Conservation (phyloP, 2,113 vertebrate genomes). For the Leuciscus idus region DNA sequence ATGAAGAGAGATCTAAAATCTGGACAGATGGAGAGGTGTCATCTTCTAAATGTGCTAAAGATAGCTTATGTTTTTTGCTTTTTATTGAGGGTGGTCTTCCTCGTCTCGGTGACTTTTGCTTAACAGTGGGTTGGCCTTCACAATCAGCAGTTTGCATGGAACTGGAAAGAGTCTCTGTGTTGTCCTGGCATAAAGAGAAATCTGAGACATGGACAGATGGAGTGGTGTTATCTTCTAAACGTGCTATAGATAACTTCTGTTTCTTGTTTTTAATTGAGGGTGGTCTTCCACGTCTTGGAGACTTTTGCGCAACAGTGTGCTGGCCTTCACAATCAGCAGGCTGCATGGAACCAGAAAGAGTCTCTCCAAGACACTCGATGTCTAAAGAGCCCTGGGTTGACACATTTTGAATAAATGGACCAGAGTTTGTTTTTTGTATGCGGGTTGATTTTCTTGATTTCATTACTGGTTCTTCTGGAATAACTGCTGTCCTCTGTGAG, state of each 20-base stretch:
- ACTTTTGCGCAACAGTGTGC: background rate
- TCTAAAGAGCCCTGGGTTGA: background rate
- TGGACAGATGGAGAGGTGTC: background rate
- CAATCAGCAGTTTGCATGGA: background rate
- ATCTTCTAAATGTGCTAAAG: background rate
- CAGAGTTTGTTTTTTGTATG: background rate
- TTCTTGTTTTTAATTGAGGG: background rate
- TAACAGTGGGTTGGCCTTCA: background rate
- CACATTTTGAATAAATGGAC: background rate
- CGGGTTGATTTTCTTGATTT: background rate
- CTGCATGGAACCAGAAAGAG: background rate
- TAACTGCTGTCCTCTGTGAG: background rate
- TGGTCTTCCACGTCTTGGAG: conserved; percentile 10
- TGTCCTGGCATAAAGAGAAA: background rate
- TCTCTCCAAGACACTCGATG: background rate
- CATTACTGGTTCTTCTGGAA: background rate
- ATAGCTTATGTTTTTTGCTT: background rate
- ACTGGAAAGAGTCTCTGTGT: background rate
- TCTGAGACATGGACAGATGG: background rate
- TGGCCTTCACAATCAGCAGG: background rate
- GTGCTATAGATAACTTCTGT: background rate
- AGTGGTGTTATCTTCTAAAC: background rate
- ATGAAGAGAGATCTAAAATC: background rate
- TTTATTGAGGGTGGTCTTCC: background rate
- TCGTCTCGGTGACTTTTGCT: background rate